Percentiles rank a stretch among this genome's conserved stretches.
Evolutionary conservation across 2,797 vertebrate genomes (phyloP).

Genomic region (Caiman crocodilus): DNA sequence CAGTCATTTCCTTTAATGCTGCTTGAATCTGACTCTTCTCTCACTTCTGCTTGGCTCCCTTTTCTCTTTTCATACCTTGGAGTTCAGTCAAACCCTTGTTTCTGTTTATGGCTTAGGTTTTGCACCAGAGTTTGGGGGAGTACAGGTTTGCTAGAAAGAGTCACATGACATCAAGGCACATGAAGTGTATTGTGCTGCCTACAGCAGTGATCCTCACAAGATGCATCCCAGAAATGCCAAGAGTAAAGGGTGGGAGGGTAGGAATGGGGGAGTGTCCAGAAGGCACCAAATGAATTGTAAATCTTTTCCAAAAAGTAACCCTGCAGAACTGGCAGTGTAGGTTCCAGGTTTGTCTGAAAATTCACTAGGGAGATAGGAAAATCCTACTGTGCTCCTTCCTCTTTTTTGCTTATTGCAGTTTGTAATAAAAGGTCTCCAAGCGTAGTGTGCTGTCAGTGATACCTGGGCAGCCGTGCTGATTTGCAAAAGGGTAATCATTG

Average conservation of each 20-base stretch:
- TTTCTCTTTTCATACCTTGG: neutral
- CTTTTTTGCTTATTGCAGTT: neutral
- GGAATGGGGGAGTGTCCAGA: neutral
- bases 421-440: no score
- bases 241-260: no score
- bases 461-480: neutral
- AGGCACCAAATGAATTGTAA: accelerated
- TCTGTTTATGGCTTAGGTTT: neutral
- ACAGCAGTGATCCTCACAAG: accelerated
- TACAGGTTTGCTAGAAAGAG: no score
- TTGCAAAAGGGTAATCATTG: neutral
- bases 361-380: neutral
- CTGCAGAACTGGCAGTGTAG: neutral
- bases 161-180: neutral
- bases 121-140: neutral
- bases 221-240: neutral
- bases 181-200: neutral
- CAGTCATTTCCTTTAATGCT: neutral
- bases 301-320: neutral
- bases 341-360: neutral
- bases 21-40: neutral
- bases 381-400: no score
- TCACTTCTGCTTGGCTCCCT: neutral
- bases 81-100: neutral
- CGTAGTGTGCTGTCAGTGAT: neutral